Conservation (phyloP, 2,797 vertebrate genomes). For the Aselliscus stoliczkanus region DNA sequence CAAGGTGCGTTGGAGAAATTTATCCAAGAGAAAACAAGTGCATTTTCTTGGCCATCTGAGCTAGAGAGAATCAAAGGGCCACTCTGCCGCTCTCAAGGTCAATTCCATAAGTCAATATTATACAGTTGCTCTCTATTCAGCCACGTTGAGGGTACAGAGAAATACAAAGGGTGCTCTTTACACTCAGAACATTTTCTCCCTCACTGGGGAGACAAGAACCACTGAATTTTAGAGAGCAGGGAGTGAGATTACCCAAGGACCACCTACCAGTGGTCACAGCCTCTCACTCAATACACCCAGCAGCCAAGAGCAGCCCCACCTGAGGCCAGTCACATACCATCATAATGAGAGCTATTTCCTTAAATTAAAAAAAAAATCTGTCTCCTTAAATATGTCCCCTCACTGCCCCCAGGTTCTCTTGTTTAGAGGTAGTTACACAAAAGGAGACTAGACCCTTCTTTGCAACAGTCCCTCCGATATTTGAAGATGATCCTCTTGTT, state of each 20-base stretch:
- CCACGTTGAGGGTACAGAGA: not conserved
- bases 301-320: not conserved
- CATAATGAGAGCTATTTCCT: not conserved
- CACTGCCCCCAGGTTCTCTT: not conserved
- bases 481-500: not conserved
- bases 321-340: no score
- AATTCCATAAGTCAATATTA: not conserved
- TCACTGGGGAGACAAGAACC: not conserved
- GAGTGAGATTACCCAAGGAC: not conserved
- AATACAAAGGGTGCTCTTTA: not conserved
- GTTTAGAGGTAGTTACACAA: not conserved
- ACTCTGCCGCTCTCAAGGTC: not conserved
- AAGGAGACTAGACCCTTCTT: not conserved
- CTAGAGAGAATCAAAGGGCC: not conserved
- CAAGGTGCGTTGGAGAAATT: not conserved
- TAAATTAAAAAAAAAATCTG: not conserved
- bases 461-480: not conserved
- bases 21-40: not conserved
- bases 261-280: not conserved
- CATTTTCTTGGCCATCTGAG: not conserved
- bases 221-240: not conserved
- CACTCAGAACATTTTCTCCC: not conserved
- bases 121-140: not conserved
- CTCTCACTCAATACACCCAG: not conserved
- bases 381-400: not conserved